Evolutionary conservation across 1,140 invertebrate genomes (phyloP), one percentile per base, ranked within the genome.

Genomic region (Physella acuta): DNA sequence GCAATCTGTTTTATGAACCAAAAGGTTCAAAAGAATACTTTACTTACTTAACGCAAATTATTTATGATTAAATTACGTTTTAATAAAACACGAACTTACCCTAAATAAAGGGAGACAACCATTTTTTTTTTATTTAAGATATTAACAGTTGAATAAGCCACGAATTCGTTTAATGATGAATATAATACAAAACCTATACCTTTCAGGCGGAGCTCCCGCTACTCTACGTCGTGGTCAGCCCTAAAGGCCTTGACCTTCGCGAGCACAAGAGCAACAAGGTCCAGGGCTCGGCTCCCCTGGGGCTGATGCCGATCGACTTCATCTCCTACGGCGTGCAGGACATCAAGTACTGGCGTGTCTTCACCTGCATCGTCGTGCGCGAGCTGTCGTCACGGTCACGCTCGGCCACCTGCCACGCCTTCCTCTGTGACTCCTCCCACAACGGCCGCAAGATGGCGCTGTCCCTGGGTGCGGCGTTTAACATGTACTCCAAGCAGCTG

Each of bases 311-410:
- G 11, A 94, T 95, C 36, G 92, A 95, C 65, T 84, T 85, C 71
- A 87, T 88, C 30, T 87, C 86, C 8, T 88, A 87, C 67, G 86
- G 86, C 11, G 71, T 72, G 34, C 71, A 72, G 83, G 95, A 98
- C 84, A 86, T 97, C 62, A 91, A 95, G 16, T 97, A 95, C 80
- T 96, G 94, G 0, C 88, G 94, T 63, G 93, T 97, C 0, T 97
- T 97, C 86, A 93, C 92, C 24, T 97, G 97, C 92, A 97, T 97
- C 71, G 89, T 95, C 2, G 94, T 97, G 0, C 90, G 90, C 64
- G 92, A 87, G 56, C 75, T 85, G 5, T 78, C 81, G 1, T 79
- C 77, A 26, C 63, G 78, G 24, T 73, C 76, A 37, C 80, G 79
- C 70, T 71, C 74, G 30, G 77, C 76, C 74, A 90, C 94, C 73